phyloP scores from a whole-genome alignment of 2,797 vertebrate genomes.

The Neostethus bicornis region DNA sequence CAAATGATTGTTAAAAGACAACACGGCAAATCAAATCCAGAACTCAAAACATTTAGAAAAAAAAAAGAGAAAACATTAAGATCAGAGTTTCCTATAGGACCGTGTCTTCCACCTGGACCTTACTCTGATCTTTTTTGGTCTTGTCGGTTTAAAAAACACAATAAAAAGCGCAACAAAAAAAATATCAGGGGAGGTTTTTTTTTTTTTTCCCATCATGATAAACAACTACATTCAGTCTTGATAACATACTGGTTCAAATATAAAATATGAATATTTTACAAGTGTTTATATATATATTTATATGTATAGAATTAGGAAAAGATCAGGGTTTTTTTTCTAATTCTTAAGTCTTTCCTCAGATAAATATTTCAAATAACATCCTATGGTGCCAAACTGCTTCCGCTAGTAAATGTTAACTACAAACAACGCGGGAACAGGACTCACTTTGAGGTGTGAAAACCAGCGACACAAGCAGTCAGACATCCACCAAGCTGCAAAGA shows the following conservation, averaged over 20 bases:
- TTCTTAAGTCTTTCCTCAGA: slow-evolving; percentile 80
- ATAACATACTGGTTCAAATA: slow-evolving; percentile 84
- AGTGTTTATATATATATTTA: slow-evolving; percentile 80
- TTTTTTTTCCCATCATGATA: slow-evolving; percentile 74
- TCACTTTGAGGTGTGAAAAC: slow-evolving; percentile 55
- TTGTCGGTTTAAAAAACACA: slow-evolving; percentile 78
- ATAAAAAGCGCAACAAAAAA: slow-evolving; percentile 63
- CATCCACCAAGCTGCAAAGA: slow-evolving; percentile 81
- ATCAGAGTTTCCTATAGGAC: slow-evolving; percentile 56
- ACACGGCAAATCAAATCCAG: slow-evolving; percentile 78
- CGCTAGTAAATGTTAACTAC: slow-evolving; percentile 61
- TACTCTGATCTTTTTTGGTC: slow-evolving; percentile 79
- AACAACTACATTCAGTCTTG: slow-evolving; percentile 88
- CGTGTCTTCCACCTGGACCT: slow-evolving; percentile 42
- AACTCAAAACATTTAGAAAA: slow-evolving; percentile 41
- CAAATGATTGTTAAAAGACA: slow-evolving; percentile 83
- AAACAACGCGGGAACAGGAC: slow-evolving; percentile 65
- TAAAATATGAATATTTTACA: slow-evolving; percentile 87
- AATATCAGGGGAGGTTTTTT: slow-evolving; percentile 68
- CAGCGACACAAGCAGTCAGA: slow-evolving; percentile 77
- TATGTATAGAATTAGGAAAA: slow-evolving; percentile 79
- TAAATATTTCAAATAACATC: slow-evolving; percentile 85
- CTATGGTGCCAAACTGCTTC: slow-evolving; percentile 67
- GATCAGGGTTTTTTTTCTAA: slow-evolving; percentile 76
- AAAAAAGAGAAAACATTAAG: slow-evolving; percentile 53